phyloP scores from a whole-genome alignment of 2,888 invertebrate genomes.

The Escarpia spicata region DNA sequence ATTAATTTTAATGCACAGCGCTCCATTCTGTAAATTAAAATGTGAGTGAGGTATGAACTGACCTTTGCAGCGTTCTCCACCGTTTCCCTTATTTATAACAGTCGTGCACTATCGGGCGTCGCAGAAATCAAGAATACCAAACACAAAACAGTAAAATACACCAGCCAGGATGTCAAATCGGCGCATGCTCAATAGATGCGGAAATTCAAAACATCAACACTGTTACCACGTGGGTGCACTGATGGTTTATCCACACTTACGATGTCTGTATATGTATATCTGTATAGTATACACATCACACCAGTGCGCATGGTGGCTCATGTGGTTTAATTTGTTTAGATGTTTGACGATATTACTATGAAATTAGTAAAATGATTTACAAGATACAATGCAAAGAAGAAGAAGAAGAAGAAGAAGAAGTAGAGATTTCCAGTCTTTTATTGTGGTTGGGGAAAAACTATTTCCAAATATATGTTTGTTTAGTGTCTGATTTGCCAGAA shows the following conservation, averaged over 20 bases:
- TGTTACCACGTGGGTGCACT: neutral
- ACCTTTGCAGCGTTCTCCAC: neutral
- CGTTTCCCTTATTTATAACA: neutral
- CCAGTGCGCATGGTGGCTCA: no score
- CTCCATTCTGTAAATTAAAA: neutral
- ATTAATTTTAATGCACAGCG: neutral
- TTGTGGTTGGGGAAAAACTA: no score
- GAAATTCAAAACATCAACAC: neutral
- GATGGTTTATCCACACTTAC: neutral
- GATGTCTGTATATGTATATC: neutral
- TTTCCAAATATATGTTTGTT: no score
- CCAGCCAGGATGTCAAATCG: neutral
- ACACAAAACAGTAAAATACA: neutral
- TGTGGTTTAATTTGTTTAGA: no score
- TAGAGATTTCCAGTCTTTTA: no score
- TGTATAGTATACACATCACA: no score
- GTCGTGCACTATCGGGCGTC: neutral
- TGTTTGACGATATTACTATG: no score
- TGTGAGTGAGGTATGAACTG: neutral
- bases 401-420: no score
- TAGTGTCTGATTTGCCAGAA: no score
- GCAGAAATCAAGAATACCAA: neutral
- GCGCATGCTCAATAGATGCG: slow-evolving; percentile 7
- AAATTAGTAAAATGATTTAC: no score
- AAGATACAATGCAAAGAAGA: no score